Base-by-base conservation (phyloP, 2,888 invertebrate genomes). In the Monochamus alternatus region DNA sequence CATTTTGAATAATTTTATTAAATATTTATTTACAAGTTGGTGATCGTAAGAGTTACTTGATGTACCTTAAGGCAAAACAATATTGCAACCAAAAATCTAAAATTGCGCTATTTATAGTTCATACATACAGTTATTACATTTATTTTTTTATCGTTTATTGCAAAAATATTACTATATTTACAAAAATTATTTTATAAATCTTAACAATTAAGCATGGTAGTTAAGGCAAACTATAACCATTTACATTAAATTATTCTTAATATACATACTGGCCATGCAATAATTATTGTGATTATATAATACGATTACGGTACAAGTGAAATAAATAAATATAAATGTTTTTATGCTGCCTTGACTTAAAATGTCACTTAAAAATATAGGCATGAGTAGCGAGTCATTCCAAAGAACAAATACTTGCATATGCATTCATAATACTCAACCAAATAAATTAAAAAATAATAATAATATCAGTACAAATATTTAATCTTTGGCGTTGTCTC, bases 21-120 rank as follows among this genome's bases (percentile, higher is more conserved):
- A 71, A 31, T 63, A 60, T 52, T 62, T 71, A 71, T 63, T 51
- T 71, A 71, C 71, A 71, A 7, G 52, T 63, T 71, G 71, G 52
- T 71, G 51, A 63, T 32, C 69, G 44, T 59, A 52, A 63, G 71
- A 71, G 8, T 62, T 51, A 32, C 59, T 59, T 38, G 44, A 71
- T 71, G 71, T 71, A 71, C 71, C 71, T 71, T 63, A 71, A 71
- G 71, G 71, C 71, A 71, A 71, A 62, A 68, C 10, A 22, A 3
- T 32, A 38, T 43, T 59, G 43, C 66, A 68, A 68, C 22, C n/a
- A 22, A 43, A 69, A 59, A 62, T 44, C 47, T 44, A 47, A 12
- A 9, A n/a, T 52, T 32, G 30, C 14, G 22, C 51, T 22, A 64
- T 65, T 65, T 65, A 10, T 31, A 65, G 7, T 68, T 10, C 14